Evolutionary conservation across 2,797 vertebrate genomes (phyloP).

Genomic region (Ctenochaetus hawaiiensis): DNA sequence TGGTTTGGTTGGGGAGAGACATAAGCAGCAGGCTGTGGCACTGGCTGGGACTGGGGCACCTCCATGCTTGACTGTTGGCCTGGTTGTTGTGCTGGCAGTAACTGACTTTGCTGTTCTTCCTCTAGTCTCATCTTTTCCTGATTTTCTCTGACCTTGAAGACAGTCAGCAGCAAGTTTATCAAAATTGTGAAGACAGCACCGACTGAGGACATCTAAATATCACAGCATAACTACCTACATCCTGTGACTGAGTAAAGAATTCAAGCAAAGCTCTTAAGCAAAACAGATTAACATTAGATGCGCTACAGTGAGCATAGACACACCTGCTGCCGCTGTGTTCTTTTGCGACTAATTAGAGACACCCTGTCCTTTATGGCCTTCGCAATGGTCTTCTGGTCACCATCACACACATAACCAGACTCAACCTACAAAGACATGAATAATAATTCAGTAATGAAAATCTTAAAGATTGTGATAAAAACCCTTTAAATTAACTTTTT

Average conservation of each 20-base stretch:
- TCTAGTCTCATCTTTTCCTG: slow-evolving; percentile 93
- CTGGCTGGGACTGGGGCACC: slow-evolving; percentile 63
- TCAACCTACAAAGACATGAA: slow-evolving; percentile 88
- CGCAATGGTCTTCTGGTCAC: slow-evolving; percentile 98
- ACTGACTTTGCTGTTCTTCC: slow-evolving; percentile 85
- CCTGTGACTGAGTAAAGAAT: neutral
- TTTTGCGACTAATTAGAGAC: slow-evolving; percentile 95
- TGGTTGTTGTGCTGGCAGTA: slow-evolving; percentile 57
- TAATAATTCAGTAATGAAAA: neutral
- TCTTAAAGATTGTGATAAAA: neutral
- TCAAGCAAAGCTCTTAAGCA: neutral
- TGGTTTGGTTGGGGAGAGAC: slow-evolving; percentile 69
- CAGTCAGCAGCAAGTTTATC: slow-evolving; percentile 16
- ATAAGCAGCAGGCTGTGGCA: slow-evolving; percentile 62
- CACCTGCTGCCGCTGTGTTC: slow-evolving; percentile 93
- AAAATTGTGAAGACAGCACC: neutral
- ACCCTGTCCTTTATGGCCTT: slow-evolving; percentile 99
- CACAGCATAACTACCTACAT: slow-evolving; percentile 4
- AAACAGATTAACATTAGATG: neutral
- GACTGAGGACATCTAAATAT: neutral
- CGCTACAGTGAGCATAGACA: slow-evolving; percentile 3
- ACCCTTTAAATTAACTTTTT: neutral
- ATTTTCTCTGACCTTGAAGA: slow-evolving; percentile 90
- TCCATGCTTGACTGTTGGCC: slow-evolving; percentile 64
- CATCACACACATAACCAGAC: slow-evolving; percentile 96